Percentiles rank a stretch among this genome's conserved stretches.
phyloP scores from a whole-genome alignment of 2,888 invertebrate genomes.

The Lomographa bimaculata region DNA sequence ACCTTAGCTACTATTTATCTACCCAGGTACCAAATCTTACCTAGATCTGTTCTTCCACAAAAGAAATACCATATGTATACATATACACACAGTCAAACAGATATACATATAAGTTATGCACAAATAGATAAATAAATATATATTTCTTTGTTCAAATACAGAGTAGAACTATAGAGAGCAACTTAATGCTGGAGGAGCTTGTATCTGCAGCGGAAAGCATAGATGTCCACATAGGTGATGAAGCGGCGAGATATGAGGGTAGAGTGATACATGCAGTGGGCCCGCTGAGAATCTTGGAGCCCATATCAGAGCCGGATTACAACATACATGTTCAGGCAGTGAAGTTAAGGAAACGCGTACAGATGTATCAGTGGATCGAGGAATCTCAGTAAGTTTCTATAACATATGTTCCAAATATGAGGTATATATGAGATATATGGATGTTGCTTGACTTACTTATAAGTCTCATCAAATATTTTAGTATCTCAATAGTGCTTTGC shows the following conservation, averaged over 20 bases:
- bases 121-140: too few relatives aligned
- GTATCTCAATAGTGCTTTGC: too few relatives aligned
- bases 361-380: conserved; percentile 98
- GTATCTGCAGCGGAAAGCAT: conserved; percentile 75
- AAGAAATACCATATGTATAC: too few relatives aligned
- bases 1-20: too few relatives aligned
- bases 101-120: too few relatives aligned
- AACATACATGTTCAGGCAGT: conserved; percentile 93
- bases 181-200: conserved; percentile 91
- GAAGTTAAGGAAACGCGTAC: conserved; percentile 92
- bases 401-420: too few relatives aligned
- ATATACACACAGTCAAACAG: too few relatives aligned
- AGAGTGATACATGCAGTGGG: conserved; percentile 91
- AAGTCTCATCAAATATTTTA: too few relatives aligned
- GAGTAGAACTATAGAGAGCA: conserved; percentile 92
- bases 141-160: conserved; percentile 54
- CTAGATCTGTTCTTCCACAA: too few relatives aligned
- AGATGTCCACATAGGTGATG: conserved; percentile 88
- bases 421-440: too few relatives aligned
- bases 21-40: too few relatives aligned
- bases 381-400: conserved; percentile 83
- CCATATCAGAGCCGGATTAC: conserved; percentile 93
- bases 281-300: conserved; percentile 88
- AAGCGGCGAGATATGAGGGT: conserved; percentile 87
- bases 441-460: too few relatives aligned